Base-by-base conservation (phyloP, 37 sponge, comb jelly and placozoan genomes). In the Dysidea cf. avara region DNA sequence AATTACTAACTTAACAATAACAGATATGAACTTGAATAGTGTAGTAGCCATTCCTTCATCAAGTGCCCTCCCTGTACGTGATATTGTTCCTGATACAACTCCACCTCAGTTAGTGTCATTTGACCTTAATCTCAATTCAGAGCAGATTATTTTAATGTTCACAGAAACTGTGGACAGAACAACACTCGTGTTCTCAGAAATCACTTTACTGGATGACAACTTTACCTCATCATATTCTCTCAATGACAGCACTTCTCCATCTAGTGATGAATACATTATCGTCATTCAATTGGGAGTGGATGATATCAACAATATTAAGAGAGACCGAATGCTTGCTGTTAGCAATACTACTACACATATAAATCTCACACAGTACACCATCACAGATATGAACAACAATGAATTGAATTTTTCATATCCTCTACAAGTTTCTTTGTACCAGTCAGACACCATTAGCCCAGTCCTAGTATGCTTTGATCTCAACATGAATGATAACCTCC, bases 251-350 rank as follows among this genome's bases (percentile, higher is more conserved):
- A 69, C 17, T 7, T 75, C 77, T 28, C 83, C 76, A 3, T 80
- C 84, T 51, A 63, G 58, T 43, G 85, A 90, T 80, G 74, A 74
- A 40, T 86, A 86, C 43, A 83, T 90, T 56, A 78, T 94, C 35
- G 76, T 89, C 18, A 53, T 90, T 16, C 81, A 84, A 31, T 69
- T 94, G 31, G 55, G 40, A 20, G 63, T 86, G 35, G 68, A 7
- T 26, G 95, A 94, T 76, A 75, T 94, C 46, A 90, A 94, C 68
- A 86, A 84, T 38, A 76, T 94, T 61, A 94, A 94, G 70, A 72
- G 88, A 58, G 35, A 85, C 61, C 61, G 56, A 1, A 48, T 66
- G 18, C 22, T 94, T 50, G 88, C 95, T 38, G 85, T 83, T 2
- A 47, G 32, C 50, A 75, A 75, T 24, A 20, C 61, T 4, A 76